Percentiles rank a stretch among this genome's conserved stretches.
phyloP scores from a whole-genome alignment of 2,888 invertebrate genomes.

The Acronicta alni region DNA sequence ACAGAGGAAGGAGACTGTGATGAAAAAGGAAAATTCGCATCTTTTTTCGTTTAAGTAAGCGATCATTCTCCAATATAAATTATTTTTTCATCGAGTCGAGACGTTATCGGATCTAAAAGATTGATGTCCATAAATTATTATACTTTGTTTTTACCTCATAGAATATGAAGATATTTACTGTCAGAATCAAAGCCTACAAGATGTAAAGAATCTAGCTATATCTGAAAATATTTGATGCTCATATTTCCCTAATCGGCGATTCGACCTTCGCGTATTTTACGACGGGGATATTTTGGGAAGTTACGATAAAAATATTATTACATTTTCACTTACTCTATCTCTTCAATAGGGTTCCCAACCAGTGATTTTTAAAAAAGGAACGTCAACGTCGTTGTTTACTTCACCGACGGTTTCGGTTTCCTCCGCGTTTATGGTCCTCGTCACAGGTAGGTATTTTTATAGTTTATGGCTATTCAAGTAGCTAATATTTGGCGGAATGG shows the following conservation, averaged over 20 bases:
- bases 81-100: constrained; percentile 14
- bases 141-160: neutral
- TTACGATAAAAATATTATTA: constrained; percentile 22
- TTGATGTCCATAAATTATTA: constrained; percentile 15
- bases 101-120: constrained; percentile 37
- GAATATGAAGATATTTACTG: neutral
- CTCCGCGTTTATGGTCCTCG: constrained; percentile 34
- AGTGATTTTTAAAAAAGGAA: neutral
- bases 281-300: constrained; percentile 19
- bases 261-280: constrained; percentile 29
- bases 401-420: neutral
- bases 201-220: neutral
- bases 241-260: constrained; percentile 14
- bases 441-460: constrained; percentile 32
- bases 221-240: constrained; percentile 5
- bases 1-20: neutral
- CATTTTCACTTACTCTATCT: constrained; percentile 18
- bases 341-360: constrained; percentile 9
- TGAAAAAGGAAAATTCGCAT: constrained; percentile 5
- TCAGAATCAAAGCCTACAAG: neutral
- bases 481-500: constrained; percentile 48
- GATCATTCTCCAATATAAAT: constrained; percentile 23
- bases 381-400: constrained; percentile 7
- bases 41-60: constrained; percentile 10
- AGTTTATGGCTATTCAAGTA: constrained; percentile 52